phyloP scores from a whole-genome alignment of 2,797 vertebrate species.

The Taeniopygia guttata region DNA sequence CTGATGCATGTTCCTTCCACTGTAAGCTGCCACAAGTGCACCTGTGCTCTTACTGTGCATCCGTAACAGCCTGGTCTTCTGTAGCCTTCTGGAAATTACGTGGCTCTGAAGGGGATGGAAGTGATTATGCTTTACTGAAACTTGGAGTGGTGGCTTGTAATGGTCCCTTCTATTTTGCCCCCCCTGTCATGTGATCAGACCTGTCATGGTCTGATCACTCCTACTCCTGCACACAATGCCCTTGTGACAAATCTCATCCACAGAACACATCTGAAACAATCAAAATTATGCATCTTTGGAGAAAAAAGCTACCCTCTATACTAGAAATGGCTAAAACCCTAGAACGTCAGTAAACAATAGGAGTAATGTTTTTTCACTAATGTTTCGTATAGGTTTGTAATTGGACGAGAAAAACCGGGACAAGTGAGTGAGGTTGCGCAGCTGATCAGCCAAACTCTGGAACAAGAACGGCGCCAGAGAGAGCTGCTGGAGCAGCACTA shows the following conservation, averaged over 20 bases:
- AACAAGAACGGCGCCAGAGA: slow-evolving; percentile 92
- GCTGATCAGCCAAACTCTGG: slow-evolving; percentile 96
- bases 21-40: neutral
- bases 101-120: neutral
- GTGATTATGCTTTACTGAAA: neutral
- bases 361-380: neutral
- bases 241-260: neutral
- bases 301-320: neutral
- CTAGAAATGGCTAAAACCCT: neutral
- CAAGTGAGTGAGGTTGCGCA: slow-evolving; percentile 97
- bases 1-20: neutral
- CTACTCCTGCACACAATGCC: neutral
- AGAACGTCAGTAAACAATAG: neutral
- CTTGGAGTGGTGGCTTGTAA: neutral
- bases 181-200: neutral
- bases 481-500: slow-evolving; percentile 96
- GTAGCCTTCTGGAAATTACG: neutral
- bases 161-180: neutral
- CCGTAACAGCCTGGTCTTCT: neutral
- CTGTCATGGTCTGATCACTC: neutral
- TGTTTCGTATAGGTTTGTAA: slow-evolving; percentile 86
- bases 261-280: neutral
- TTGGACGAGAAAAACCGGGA: slow-evolving; percentile 96
- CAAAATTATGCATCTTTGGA: neutral
- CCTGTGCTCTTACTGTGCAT: neutral